A percentile compares a stretch with the other conserved stretches of the same genome.
Conservation (phyloP, 2,888 invertebrate genomes). For the Gymnosoma rotundatum region DNA sequence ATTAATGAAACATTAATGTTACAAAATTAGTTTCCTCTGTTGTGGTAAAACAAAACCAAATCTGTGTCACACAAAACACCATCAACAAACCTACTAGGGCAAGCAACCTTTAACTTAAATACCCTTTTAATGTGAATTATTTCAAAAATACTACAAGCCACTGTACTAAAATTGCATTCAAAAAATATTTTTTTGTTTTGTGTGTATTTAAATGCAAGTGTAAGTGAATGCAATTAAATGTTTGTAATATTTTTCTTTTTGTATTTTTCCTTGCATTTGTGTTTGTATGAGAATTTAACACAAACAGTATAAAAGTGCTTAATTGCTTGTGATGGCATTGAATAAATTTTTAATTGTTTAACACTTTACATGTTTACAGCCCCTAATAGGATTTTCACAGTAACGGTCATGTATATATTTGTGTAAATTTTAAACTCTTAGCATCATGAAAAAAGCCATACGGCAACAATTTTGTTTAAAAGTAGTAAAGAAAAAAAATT, state of each 20-base stretch:
- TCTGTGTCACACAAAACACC: no score
- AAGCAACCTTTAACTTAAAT: background rate
- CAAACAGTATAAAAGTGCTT: conserved; percentile 79
- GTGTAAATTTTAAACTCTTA: conserved; percentile 46
- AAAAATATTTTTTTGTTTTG: background rate
- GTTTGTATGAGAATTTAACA: conserved; percentile 24
- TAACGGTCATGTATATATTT: conserved; percentile 45
- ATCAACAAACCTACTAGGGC: background rate
- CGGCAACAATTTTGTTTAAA: conserved; percentile 28
- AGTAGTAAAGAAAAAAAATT: conserved; percentile 6
- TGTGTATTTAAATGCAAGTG: background rate
- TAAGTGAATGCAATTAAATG: background rate
- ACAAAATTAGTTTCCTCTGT: no score
- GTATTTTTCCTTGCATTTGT: background rate
- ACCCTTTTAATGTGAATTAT: background rate
- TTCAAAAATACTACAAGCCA: background rate
- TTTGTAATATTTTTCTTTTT: background rate
- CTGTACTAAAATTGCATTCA: background rate
- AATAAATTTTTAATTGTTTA: conserved; percentile 82
- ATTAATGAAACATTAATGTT: no score
- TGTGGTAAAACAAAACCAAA: no score
- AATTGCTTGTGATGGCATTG: conserved; percentile 82
- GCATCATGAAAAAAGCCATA: conserved; percentile 47
- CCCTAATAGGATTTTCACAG: conserved; percentile 79
- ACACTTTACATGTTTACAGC: conserved; percentile 81